Percentiles rank a stretch among this genome's conserved stretches.
Evolutionary conservation across 2,797 vertebrate species (phyloP).

Genomic region (Lagothrix lagotricha): DNA sequence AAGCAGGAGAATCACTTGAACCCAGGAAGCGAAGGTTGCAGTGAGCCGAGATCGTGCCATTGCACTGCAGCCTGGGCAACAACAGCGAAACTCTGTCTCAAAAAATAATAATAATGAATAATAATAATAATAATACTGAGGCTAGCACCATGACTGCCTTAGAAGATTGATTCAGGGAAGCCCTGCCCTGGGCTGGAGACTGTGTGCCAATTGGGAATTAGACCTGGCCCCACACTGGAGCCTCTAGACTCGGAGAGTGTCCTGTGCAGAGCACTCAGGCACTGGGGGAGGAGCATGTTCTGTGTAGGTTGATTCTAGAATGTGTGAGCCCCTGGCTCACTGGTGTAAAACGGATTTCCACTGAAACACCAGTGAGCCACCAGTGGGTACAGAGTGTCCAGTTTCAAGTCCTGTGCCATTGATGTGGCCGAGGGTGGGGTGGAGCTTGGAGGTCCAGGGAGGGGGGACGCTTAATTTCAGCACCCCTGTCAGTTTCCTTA

Average conservation of each 20-base stretch:
- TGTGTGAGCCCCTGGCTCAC: neutral
- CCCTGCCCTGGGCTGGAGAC: neutral
- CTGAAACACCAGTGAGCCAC: neutral
- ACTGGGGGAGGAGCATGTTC: neutral
- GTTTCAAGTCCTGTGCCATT: neutral
- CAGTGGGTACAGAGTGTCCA: no score
- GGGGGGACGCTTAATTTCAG: neutral
- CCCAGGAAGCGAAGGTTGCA: no score
- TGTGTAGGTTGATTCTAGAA: neutral
- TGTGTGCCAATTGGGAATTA: neutral
- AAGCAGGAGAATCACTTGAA: no score
- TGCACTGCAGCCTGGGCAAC: no score
- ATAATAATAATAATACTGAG: neutral
- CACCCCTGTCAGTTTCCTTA: no score
- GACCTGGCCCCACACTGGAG: neutral
- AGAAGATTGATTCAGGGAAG: neutral
- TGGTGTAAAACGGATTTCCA: neutral
- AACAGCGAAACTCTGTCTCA: no score
- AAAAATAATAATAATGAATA: neutral
- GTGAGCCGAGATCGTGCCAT: fast-evolving
- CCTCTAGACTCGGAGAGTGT: neutral
- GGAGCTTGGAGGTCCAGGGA: neutral
- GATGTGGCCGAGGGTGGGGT: neutral
- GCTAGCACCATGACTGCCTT: neutral
- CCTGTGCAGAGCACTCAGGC: neutral